phyloP scores from a whole-genome alignment of 2,888 invertebrate species.

The Anticlea derivata region DNA sequence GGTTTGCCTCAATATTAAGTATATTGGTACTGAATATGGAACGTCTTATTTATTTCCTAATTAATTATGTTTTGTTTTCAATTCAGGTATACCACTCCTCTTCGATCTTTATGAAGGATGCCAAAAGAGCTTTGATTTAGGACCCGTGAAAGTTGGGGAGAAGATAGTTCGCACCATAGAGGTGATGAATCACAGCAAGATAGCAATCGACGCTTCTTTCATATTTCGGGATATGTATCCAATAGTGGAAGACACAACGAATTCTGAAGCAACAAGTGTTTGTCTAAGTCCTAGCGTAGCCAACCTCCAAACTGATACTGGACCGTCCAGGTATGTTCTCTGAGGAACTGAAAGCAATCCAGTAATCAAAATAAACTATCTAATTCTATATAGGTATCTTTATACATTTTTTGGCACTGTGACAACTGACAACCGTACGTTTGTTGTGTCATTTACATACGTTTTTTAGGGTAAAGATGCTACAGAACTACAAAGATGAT shows the following conservation, averaged over 20 bases:
- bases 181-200: slow-evolving; percentile 84
- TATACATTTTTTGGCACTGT: slow-evolving; percentile 12
- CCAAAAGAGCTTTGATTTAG: slow-evolving; percentile 73
- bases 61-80: slow-evolving; percentile 2
- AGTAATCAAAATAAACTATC: slow-evolving; percentile 3
- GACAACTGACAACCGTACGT: background rate
- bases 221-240: slow-evolving; percentile 78
- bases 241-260: slow-evolving; percentile 53
- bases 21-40: background rate
- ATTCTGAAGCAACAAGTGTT: slow-evolving; percentile 67
- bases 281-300: slow-evolving; percentile 57
- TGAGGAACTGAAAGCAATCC: background rate
- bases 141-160: slow-evolving; percentile 77
- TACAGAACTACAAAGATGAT: slow-evolving; percentile 62
- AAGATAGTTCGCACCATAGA: slow-evolving; percentile 77
- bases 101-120: slow-evolving; percentile 77
- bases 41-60: background rate
- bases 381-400: background rate
- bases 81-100: slow-evolving; percentile 68
- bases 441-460: background rate
- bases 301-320: slow-evolving; percentile 38
- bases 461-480: slow-evolving; percentile 61
- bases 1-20: slow-evolving; percentile 52
- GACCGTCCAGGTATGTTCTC: slow-evolving; percentile 57
- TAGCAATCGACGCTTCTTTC: slow-evolving; percentile 79